Conservation (phyloP, 2,888 invertebrate species). For the Thereva nobilitata region DNA sequence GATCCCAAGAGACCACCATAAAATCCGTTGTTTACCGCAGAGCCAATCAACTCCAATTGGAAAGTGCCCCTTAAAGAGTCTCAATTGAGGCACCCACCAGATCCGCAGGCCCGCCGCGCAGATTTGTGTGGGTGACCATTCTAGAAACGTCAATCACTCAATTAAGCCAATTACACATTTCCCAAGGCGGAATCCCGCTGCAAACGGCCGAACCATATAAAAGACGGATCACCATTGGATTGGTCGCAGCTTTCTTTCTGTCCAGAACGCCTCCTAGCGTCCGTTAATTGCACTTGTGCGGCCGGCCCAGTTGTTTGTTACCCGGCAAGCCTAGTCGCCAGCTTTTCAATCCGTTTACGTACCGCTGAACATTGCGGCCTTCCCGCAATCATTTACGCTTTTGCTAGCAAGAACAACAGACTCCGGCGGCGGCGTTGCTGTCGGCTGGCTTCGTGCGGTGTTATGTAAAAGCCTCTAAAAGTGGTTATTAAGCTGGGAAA, state of each 20-base stretch:
- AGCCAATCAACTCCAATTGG: too few species aligned
- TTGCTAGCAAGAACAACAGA: not conserved
- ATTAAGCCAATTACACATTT: conserved; percentile 48
- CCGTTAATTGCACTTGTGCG: too few species aligned
- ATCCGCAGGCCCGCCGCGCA: too few species aligned
- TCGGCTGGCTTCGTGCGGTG: conserved; percentile 6
- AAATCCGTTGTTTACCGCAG: too few species aligned
- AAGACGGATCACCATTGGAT: too few species aligned
- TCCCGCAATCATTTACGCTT: conserved; percentile 27
- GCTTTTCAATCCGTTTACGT: conserved; percentile 14
- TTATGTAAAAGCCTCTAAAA: conserved; percentile 8
- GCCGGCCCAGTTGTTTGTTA: too few species aligned
- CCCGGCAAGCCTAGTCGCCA: too few species aligned
- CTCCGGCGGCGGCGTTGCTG: conserved; percentile 2
- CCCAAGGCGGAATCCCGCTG: conserved; percentile 17
- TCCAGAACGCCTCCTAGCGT: too few species aligned
- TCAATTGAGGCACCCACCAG: too few species aligned
- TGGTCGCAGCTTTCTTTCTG: too few species aligned
- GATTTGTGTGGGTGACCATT: conserved; percentile 39
- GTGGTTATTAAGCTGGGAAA: conserved; percentile 17
- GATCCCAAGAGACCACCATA: too few species aligned
- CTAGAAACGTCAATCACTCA: conserved; percentile 57
- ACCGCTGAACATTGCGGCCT: conserved; percentile 11
- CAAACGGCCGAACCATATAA: not conserved
- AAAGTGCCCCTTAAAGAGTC: too few species aligned